Evolutionary conservation across 2,113 vertebrate species (phyloP).

Genomic region (Dipodomys merriami): DNA sequence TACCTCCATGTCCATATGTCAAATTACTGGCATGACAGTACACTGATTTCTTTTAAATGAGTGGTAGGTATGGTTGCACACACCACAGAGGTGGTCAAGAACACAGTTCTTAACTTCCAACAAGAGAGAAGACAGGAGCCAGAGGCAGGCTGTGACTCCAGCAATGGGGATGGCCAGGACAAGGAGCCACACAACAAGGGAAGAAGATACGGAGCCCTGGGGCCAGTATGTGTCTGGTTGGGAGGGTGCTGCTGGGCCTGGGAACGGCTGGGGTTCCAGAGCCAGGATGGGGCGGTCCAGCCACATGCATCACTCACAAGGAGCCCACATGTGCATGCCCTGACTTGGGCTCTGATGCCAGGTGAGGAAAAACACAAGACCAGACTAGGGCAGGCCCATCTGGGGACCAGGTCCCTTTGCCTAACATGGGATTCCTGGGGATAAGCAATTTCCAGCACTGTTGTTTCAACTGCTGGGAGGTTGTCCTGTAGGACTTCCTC

Average conservation of each 20-base stretch:
- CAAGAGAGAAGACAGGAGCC: background rate
- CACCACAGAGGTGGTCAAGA: background rate
- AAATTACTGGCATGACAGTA: too few species aligned
- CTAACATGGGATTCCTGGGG: too few species aligned
- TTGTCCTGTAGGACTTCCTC: background rate
- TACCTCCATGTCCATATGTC: too few species aligned
- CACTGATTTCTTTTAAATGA: too few species aligned
- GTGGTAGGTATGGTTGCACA: too few species aligned
- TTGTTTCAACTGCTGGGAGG: background rate
- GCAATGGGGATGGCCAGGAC: background rate
- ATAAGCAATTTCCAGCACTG: background rate
- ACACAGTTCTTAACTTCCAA: background rate
- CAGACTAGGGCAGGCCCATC: background rate
- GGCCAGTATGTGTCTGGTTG: fast-evolving
- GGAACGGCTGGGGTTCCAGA: too few species aligned
- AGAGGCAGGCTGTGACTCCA: background rate
- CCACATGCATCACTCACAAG: background rate
- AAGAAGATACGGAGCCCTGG: too few species aligned
- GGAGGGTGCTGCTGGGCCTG: background rate
- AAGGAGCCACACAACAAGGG: background rate
- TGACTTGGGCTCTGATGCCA: background rate
- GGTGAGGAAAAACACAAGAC: background rate
- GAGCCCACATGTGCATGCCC: fast-evolving
- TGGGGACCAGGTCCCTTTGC: too few species aligned
- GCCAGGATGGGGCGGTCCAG: too few species aligned